Percentiles rank a stretch among this genome's conserved stretches.
Evolutionary conservation across 2,797 vertebrate species (phyloP).

Genomic region (Syngnathus rostellatus): DNA sequence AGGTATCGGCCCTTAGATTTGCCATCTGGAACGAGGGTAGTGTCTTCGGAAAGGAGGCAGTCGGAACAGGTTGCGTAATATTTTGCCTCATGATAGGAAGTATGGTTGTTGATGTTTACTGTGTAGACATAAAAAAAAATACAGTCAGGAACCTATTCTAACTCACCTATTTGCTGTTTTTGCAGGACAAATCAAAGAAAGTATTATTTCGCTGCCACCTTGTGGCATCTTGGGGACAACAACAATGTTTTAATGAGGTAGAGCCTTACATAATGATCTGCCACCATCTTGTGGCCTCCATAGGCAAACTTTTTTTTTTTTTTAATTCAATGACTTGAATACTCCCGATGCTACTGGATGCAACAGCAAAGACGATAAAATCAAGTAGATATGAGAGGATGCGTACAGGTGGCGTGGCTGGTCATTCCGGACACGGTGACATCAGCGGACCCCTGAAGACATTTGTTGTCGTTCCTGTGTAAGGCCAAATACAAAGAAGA

Average conservation of each 20-base stretch:
- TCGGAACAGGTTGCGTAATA: slow-evolving; percentile 60
- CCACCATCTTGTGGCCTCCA: background rate
- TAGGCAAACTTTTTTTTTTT: background rate
- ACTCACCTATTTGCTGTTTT: no score
- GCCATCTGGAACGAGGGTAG: slow-evolving; percentile 55
- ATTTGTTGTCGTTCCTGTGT: slow-evolving; percentile 39
- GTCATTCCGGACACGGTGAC: slow-evolving; percentile 55
- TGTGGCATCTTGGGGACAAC: background rate
- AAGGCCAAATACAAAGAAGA: background rate
- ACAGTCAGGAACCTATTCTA: background rate
- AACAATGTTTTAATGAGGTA: background rate
- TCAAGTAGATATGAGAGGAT: slow-evolving; percentile 4
- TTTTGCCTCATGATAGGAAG: slow-evolving; percentile 65
- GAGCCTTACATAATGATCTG: background rate
- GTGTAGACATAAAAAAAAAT: background rate
- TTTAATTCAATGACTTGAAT: background rate
- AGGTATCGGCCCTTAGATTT: slow-evolving; percentile 59
- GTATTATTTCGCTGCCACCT: no score
- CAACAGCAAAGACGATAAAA: background rate
- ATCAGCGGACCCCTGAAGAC: slow-evolving; percentile 54
- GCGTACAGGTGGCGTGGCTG: slow-evolving; percentile 55
- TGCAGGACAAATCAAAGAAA: no score
- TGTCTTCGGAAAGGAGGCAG: slow-evolving; percentile 65
- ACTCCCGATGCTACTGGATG: background rate
- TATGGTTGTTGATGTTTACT: slow-evolving; percentile 63